Evolutionary conservation across 2,113 vertebrate genomes (phyloP), one percentile per base, ranked within the genome.

Genomic region (Coptodon rendalli): DNA sequence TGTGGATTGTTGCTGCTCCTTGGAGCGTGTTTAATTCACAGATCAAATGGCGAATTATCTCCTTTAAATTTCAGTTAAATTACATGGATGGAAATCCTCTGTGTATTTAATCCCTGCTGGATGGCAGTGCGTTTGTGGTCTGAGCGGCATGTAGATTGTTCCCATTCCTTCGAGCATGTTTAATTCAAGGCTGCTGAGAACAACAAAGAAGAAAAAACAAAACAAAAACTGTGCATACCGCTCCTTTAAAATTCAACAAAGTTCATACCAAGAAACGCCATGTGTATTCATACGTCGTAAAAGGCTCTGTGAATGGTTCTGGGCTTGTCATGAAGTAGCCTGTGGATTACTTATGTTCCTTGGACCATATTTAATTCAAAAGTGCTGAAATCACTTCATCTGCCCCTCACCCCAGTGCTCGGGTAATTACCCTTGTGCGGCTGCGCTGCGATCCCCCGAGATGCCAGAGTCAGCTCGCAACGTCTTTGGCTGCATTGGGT

Each of bases 281-380:
- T 56, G 56, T 76, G 81, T 81, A 17, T 57, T 83, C 57, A 61
- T 61, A 43, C 5, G 13, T 48, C 56, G 19, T 73, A 22, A 81
- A 66, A 48, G 68, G 56, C 43, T 34, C 53, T n/a, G 4, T 80
- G 80, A 86, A 90, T 53, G 79, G 76, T 24, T 71, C 14, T 6
- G 52, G 43, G 59, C 27, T 85, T 16, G 43, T 61, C 22, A 52
- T 13, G 73, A 80, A 79, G 89, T 84, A 79, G 89, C 56, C 59
- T 6, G 76, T 87, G 66, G 82, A 87, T 91, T 83, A 80, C 92
- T 87, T 22, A 5, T 56, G 89, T 54, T 86, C 66, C 36, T 22
- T 90, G 68, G 87, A 87, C 68, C 88, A 91, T 82, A 90, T 92
- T 90, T 90, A 91, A 94, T 94, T 92, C 71, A 90, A 82, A 93